Evolutionary conservation across 2,888 invertebrate genomes (phyloP), one percentile per base, ranked within the genome.

Genomic region (Drymonia ruficornis): DNA sequence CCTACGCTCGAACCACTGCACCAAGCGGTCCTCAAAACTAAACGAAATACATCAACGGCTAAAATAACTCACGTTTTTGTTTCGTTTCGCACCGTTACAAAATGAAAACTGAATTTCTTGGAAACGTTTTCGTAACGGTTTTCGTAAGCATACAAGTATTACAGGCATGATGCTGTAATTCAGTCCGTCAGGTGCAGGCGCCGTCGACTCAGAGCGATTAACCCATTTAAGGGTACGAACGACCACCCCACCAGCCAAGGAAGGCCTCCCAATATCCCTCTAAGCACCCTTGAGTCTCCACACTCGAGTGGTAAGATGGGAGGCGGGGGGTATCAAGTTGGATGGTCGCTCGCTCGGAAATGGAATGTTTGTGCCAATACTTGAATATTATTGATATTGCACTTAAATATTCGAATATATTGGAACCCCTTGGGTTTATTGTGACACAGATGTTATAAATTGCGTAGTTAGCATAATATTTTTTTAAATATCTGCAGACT

Each of bases 141-240:
- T 84, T 81, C 80, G 76, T 75, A 65, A 64, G 70, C 61, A 61
- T 72, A 70, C 79, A 18, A 34, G 73, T 80, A 80, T 79, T 80
- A 82, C 78, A 70, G 67, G 60, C 66, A 72, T 81, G 82, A 84
- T 83, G 78, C 85, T 84, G 86, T 89, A 89, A 88, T 86, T 91
- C 87, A 84, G 83, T 76, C 80, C 85, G 89, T 90, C 91, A 90
- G 87, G 83, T 87, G 82, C 91, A 91, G 88, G 87, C 86, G 90
- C 79, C 79, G 79, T 78, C 77, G 74, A 78, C 40, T 87, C 74
- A 84, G 71, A 81, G 76, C 89, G 88, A 91, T 91, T 91, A 91
- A 91, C 88, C 89, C 89, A 88, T 90, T 90, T 89, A 81, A 82
- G 80, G 80, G 75, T 76, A 77, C 71, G 63, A 65, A 64, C 71